Base-by-base conservation (phyloP, 2,113 vertebrate genomes). In the Cyanocitta stelleri region DNA sequence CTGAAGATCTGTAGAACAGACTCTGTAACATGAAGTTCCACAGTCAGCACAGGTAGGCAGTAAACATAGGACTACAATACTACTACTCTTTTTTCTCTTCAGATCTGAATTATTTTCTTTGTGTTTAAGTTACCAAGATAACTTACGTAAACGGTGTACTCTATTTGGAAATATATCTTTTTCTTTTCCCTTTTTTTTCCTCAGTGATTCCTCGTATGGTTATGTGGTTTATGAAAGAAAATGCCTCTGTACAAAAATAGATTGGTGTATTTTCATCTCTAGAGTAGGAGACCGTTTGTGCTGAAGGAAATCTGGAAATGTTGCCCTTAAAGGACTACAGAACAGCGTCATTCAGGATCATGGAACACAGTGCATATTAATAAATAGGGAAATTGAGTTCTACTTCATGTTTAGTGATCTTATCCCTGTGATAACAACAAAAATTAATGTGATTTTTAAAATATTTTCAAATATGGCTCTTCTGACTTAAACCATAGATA, bases 281-380 rank as follows among this genome's bases (percentile, higher is more conserved):
- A 29, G 43, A 46, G 26, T 58, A 84, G 17, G 21, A 77, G 21
- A 71, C 10, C 54, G 55, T 49, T 90, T 91, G 35, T 59, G 17
- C n/a, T 68, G 56, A 67, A 93, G n/a, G 19, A 91, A 87, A 84
- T 71, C 12, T 94, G 23, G 23, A 39, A n/a, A 27, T 83, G 78
- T 6, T 69, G 9, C 6, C 4, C 16, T 59, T 80, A 48, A 71
- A 86, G 35, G 4, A 35, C 58, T 62, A 54, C 33, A 58, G 23
- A 77, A 49, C 17, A 84, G 4, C 5, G 0, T 43, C 30, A 59
- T 67, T 82, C 33, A 43, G 32, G 22, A 44, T 30, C 51, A 30
- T 15, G 56, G 39, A 76, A 37, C 5, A 21, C 18, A 56, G 16
- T 46, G 6, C 11, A 58, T 33, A 49, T 81, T 66, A 84, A 58